These are phyloP conservation scores for Sminthurides bifidus DNA, from an alignment of 1,140 invertebrate genomes.

Conservation along the genomic window DNA sequence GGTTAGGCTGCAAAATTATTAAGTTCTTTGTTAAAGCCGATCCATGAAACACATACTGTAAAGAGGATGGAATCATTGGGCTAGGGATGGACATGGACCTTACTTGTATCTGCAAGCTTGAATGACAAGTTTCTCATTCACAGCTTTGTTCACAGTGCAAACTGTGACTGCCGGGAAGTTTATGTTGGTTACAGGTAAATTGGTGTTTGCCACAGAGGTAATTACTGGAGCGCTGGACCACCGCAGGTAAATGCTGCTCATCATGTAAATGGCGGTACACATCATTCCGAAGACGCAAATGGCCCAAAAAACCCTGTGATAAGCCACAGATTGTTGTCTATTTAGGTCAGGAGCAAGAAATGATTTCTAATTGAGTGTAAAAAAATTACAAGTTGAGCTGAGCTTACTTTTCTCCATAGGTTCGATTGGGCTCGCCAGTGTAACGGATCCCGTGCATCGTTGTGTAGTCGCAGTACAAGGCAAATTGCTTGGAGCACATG, in stretches of 20 bases:
- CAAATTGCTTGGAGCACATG: slow-evolving; percentile 1
- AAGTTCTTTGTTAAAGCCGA: too few relatives aligned
- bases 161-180: slow-evolving; percentile 31
- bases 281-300: not conserved
- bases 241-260: slow-evolving; percentile 25
- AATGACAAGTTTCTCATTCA: slow-evolving; percentile 32
- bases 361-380: too few relatives aligned
- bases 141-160: slow-evolving; percentile 33
- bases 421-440: slow-evolving; percentile 26
- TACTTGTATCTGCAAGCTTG: slow-evolving; percentile 29
- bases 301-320: not conserved
- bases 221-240: slow-evolving; percentile 30
- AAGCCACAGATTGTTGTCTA: too few relatives aligned
- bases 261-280: slow-evolving; percentile 3
- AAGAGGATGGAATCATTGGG: too few relatives aligned
- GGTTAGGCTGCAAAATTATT: slow-evolving; percentile 19
- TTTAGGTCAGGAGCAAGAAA: too few relatives aligned
- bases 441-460: slow-evolving; percentile 28
- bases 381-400: too few relatives aligned
- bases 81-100: not conserved
- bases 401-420: slow-evolving; percentile 27
- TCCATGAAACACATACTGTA: too few relatives aligned
- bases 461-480: slow-evolving; percentile 8
- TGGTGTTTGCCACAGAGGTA: slow-evolving; percentile 24
- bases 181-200: slow-evolving; percentile 23